Conservation (phyloP, 2,888 invertebrate genomes). For the Dolomedes plantarius region DNA sequence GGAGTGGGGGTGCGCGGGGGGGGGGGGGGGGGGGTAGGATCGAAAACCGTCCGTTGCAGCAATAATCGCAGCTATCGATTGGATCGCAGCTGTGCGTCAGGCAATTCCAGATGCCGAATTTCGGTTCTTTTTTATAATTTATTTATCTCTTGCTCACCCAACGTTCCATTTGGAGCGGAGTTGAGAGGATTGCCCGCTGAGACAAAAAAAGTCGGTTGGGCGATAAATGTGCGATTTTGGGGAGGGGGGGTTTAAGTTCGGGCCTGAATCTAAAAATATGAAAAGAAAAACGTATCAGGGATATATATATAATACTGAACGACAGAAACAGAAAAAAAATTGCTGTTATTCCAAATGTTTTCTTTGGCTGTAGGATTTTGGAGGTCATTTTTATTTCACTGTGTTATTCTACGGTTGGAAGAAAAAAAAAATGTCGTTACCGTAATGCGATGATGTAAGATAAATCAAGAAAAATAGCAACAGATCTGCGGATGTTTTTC, state of each 20-base stretch:
- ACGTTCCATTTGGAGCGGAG: background rate
- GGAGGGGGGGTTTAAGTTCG: background rate
- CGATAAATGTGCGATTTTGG: conserved; percentile 51
- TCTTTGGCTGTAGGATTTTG: too few species aligned
- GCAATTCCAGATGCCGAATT: conserved; percentile 52
- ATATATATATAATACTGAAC: background rate
- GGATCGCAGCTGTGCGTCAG: conserved; percentile 56
- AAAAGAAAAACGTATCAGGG: background rate
- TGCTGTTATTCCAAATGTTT: too few species aligned
- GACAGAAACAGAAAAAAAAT: background rate
- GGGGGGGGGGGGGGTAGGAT: conserved; percentile 16
- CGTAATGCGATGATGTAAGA: background rate
- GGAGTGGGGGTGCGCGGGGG: background rate
- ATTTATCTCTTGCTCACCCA: conserved; percentile 12
- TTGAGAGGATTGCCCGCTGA: conserved; percentile 27
- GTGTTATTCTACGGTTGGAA: too few species aligned
- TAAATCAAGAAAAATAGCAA: background rate
- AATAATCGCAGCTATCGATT: conserved; percentile 60
- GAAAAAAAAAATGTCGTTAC: background rate
- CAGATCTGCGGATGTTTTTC: background rate
- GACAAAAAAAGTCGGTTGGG: conserved; percentile 37
- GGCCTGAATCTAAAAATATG: background rate
- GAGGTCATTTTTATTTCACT: too few species aligned
- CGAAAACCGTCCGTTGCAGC: conserved; percentile 60
- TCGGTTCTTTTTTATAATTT: conserved; percentile 10